Evolutionary conservation across 2,113 vertebrate genomes (phyloP), one percentile per base, ranked within the genome.

Genomic region (Mastomys natalensis): DNA sequence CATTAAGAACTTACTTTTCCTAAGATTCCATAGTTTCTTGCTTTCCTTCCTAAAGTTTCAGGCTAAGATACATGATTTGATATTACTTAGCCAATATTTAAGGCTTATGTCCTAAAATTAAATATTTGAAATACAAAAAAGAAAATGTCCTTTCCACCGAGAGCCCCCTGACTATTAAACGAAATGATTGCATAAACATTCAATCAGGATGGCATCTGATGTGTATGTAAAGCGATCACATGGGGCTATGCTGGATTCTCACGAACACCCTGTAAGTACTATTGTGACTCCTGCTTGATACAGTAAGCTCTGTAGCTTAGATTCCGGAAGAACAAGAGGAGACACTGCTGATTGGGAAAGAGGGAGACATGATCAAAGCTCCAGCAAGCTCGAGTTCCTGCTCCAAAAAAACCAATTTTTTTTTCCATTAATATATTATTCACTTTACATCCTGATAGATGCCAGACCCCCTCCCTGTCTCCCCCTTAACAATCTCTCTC

Each of bases 11-110:
- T 7, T 7, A 6, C 3, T 15, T 70, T 80, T 78, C 31, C 60
- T 87, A 43, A 95, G 13, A 93, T 40, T 68, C 55, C 22, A 3
- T n/a, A 40, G 55, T 87, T 78, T 89, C 68, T 80, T 93, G 29
- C 40, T 77, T 22, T 73, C 40, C 53, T 90, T 95, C 89, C 81
- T 64, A 48, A 93, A 90, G 81, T 73, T 45, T 60, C 45, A 94
- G 66, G 40, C 48, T 43, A 24, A 91, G 55, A 45, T 84, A 45
- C 1, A 68, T 89, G 37, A 68, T 88, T 48, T 60, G 34, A 82
- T 51, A 82, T 70, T 64, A 74, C 40, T 77, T 85, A 95, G 37
- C 62, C 9, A 81, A 68, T 37, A 80, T 48, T 37, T 86, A 95
- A 10, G n/a, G 2, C 0, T 94, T 87, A 60, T 11, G 16, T 48